These are phyloP conservation scores for Trichonephila inaurata DNA, from an alignment of 1,140 invertebrate genomes.

Conservation along the genomic window DNA sequence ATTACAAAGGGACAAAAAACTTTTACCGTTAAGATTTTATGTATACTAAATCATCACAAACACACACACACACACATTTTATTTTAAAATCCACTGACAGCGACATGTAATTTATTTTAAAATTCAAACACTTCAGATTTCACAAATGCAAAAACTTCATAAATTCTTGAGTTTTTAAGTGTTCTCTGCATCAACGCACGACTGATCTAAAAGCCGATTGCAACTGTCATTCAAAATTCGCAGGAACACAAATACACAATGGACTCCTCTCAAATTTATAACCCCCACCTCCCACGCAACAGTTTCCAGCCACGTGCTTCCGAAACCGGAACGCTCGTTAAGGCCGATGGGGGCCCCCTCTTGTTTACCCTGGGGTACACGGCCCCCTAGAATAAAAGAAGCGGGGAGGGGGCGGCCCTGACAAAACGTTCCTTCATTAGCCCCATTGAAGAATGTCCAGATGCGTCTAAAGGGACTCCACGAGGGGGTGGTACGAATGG, in stretches of 20 bases:
- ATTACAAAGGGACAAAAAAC: too few relatives aligned
- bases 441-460: conserved; percentile 62
- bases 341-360: background rate
- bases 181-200: background rate
- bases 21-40: too few relatives aligned
- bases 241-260: background rate
- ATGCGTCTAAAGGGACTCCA: conserved; percentile 15
- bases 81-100: too few relatives aligned
- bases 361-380: conserved; percentile 39
- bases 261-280: background rate
- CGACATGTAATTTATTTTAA: too few relatives aligned
- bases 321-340: background rate
- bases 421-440: conserved; percentile 57
- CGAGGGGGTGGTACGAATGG: background rate
- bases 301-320: conserved; percentile 7
- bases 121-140: too few relatives aligned
- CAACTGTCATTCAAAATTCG: background rate
- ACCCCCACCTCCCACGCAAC: background rate
- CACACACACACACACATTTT: too few relatives aligned
- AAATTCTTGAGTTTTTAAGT: too few relatives aligned
- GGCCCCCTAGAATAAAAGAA: conserved; percentile 11
- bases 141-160: too few relatives aligned
- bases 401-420: background rate
- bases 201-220: background rate
- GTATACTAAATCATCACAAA: too few relatives aligned